Evolutionary conservation across 1,140 invertebrate genomes (phyloP).

Genomic region (Bombyx mandarina): DNA sequence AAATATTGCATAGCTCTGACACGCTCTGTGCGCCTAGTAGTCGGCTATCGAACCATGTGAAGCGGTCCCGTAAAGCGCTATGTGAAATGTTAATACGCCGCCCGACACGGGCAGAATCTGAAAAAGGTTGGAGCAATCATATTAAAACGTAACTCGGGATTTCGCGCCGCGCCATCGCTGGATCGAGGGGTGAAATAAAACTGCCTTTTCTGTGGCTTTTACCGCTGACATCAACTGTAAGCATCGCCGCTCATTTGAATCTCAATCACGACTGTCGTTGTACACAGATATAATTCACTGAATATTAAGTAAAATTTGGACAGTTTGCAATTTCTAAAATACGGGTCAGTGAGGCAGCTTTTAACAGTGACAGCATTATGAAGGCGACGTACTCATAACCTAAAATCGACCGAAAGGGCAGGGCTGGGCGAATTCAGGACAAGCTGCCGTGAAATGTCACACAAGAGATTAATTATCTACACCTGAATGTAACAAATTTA

Average conservation of each 20-base stretch:
- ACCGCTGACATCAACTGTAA: no score
- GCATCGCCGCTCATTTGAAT: no score
- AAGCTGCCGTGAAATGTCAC: no score
- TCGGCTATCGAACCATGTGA: background rate
- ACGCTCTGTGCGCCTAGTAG: constrained; percentile 1
- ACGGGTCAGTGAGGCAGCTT: no score
- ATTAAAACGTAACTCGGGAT: constrained; percentile 20
- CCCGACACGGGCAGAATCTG: constrained; percentile 23
- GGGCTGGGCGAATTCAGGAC: no score
- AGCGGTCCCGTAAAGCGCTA: constrained; percentile 7
- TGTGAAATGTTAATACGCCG: constrained; percentile 35
- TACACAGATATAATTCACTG: background rate
- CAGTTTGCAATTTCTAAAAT: no score
- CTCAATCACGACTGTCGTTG: no score
- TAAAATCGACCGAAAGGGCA: no score
- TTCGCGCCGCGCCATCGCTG: background rate
- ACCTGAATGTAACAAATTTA: no score
- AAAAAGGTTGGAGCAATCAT: constrained; percentile 29
- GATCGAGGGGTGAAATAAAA: background rate
- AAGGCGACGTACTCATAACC: no score
- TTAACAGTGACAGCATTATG: no score
- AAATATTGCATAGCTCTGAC: constrained; percentile 2
- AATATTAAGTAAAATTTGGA: background rate
- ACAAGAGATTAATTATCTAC: no score
- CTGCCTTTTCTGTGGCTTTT: background rate